phyloP scores from a whole-genome alignment of 2,888 invertebrate genomes.

The Drosophila meridionalis region DNA sequence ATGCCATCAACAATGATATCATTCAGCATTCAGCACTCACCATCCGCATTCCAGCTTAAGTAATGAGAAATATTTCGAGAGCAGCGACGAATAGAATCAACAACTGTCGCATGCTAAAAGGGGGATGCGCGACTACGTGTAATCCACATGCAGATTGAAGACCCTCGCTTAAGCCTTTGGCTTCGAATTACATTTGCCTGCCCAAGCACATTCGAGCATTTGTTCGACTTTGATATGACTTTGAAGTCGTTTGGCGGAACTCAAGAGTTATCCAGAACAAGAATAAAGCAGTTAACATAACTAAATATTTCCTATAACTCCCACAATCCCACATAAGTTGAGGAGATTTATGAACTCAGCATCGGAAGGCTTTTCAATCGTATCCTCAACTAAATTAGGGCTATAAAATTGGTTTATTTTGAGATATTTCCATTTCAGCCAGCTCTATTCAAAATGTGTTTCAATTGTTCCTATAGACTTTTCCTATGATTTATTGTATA shows the following conservation, averaged over 20 bases:
- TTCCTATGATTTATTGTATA: too few relatives aligned
- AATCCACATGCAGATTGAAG: constrained; percentile 10
- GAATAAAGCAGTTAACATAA: background rate
- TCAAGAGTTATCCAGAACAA: background rate
- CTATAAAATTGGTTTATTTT: too few relatives aligned
- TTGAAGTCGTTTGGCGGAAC: background rate
- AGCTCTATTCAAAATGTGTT: too few relatives aligned
- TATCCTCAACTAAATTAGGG: too few relatives aligned
- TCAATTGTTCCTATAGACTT: too few relatives aligned
- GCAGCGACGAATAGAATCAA: constrained; percentile 2
- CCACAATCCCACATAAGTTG: background rate
- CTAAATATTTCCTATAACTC: accelerated
- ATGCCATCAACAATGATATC: constrained; percentile 40
- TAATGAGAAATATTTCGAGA: constrained; percentile 29
- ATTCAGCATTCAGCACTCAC: constrained; percentile 22
- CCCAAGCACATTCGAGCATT: background rate
- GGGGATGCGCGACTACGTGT: background rate
- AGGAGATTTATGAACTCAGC: too few relatives aligned
- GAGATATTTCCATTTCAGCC: too few relatives aligned
- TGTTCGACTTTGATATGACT: background rate
- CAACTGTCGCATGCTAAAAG: constrained; percentile 6
- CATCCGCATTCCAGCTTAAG: constrained; percentile 24
- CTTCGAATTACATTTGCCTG: background rate
- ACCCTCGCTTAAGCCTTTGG: background rate
- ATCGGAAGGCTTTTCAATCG: too few relatives aligned